A percentile compares a stretch with the other conserved stretches of the same genome.
phyloP scores from a whole-genome alignment of 1,140 invertebrate species.

The Euglossa dilemma region DNA sequence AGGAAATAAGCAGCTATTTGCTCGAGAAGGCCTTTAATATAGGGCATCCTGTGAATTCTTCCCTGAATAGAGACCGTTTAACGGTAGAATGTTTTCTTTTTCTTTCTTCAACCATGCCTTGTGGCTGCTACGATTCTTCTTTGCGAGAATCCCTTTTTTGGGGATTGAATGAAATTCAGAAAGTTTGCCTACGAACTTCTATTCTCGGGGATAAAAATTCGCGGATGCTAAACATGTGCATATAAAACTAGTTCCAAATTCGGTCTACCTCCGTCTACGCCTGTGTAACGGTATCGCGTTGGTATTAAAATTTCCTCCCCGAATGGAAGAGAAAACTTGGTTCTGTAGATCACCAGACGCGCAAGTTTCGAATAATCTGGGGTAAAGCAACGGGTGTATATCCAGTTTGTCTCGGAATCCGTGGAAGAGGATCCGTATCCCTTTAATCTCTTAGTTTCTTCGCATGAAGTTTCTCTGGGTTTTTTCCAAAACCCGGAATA shows the following conservation, averaged over 20 bases:
- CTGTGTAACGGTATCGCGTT: background rate
- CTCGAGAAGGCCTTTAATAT: too few relatives aligned
- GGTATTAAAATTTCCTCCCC: background rate
- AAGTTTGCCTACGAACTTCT: background rate
- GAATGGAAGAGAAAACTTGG: background rate
- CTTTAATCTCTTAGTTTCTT: background rate
- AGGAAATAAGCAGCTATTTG: too few relatives aligned
- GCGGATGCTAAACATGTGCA: too few relatives aligned
- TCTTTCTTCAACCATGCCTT: too few relatives aligned
- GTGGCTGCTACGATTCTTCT: too few relatives aligned
- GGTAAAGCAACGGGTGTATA: background rate
- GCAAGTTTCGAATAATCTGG: constrained; percentile 7
- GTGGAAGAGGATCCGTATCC: background rate
- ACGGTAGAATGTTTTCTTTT: too few relatives aligned
- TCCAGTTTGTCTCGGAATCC: background rate
- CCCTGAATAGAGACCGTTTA: too few relatives aligned
- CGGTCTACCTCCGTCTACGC: background rate
- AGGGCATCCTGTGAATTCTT: too few relatives aligned
- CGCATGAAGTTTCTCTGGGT: background rate
- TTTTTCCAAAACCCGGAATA: background rate
- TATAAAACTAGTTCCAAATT: background rate
- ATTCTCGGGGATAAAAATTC: background rate
- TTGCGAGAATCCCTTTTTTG: too few relatives aligned
- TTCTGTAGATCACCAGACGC: background rate
- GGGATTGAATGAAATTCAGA: too few relatives aligned